These are phyloP conservation scores for Alca torda DNA, from an alignment of 2,797 vertebrate species.

Conservation along the genomic window DNA sequence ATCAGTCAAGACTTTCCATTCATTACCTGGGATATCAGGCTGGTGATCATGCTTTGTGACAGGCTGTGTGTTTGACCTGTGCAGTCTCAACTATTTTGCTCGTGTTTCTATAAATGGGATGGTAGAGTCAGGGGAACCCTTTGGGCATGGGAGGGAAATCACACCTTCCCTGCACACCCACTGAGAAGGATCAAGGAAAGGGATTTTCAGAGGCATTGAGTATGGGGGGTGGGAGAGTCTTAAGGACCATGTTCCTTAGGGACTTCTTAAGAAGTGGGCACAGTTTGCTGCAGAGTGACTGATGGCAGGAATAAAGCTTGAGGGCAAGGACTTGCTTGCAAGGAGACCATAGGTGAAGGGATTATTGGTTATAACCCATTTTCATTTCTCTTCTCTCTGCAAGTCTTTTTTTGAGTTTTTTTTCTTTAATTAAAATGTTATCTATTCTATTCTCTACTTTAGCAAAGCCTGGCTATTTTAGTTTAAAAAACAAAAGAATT, in stretches of 20 bases:
- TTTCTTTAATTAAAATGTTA: background rate
- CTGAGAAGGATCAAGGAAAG: background rate
- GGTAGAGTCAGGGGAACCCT: background rate
- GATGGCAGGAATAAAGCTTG: background rate
- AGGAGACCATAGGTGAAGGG: background rate
- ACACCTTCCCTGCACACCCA: background rate
- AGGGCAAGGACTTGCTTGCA: background rate
- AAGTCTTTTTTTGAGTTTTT: accelerated
- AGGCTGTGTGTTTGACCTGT: background rate
- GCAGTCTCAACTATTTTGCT: background rate
- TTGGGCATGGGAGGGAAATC: accelerated
- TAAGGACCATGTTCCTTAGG: background rate
- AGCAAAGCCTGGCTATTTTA: background rate
- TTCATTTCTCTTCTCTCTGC: background rate
- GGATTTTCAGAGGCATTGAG: background rate
- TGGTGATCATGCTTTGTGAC: background rate
- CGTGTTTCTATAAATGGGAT: background rate
- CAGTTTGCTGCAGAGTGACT: background rate
- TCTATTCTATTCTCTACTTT: background rate
- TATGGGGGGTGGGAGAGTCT: background rate
- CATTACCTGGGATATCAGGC: background rate
- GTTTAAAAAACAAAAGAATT: background rate
- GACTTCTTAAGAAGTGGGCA: background rate
- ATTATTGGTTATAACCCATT: background rate
- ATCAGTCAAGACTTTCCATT: background rate